phyloP scores from a whole-genome alignment of 2,888 invertebrate species.

The Trisateles emortualis region DNA sequence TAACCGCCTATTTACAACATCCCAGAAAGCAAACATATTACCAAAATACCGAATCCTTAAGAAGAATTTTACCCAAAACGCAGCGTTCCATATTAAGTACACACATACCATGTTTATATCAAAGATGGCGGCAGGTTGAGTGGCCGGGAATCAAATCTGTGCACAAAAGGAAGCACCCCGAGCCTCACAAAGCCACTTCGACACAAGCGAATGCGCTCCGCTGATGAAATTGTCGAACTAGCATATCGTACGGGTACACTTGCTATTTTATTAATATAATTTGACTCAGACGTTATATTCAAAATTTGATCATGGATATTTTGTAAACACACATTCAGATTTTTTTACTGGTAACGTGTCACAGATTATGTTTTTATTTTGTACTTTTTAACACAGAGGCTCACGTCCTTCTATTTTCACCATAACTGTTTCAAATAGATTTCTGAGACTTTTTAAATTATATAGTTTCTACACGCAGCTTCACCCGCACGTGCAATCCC shows the following conservation, averaged over 20 bases:
- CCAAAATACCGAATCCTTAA: slow-evolving; percentile 4
- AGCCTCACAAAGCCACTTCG: slow-evolving; percentile 43
- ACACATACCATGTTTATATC: slow-evolving; percentile 43
- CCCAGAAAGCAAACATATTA: not conserved
- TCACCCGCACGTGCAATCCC: too few relatives aligned
- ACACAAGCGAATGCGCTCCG: slow-evolving; percentile 32
- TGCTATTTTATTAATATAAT: not conserved
- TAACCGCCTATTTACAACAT: too few relatives aligned
- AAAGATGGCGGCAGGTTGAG: slow-evolving; percentile 37
- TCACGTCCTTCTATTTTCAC: too few relatives aligned
- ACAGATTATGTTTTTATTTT: too few relatives aligned
- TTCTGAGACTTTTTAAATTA: too few relatives aligned
- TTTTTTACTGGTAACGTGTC: too few relatives aligned
- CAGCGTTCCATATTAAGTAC: slow-evolving; percentile 38
- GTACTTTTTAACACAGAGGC: too few relatives aligned
- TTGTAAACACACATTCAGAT: not conserved
- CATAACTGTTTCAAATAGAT: too few relatives aligned
- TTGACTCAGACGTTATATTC: too few relatives aligned
- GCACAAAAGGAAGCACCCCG: slow-evolving; percentile 50
- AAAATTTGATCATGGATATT: too few relatives aligned
- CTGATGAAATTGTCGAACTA: slow-evolving; percentile 23
- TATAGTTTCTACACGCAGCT: too few relatives aligned
- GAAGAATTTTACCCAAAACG: slow-evolving; percentile 16
- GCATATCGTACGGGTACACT: not conserved
- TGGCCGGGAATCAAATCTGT: slow-evolving; percentile 51